Conservation (phyloP, 1,140 invertebrate genomes). For the Glomeris maerens region DNA sequence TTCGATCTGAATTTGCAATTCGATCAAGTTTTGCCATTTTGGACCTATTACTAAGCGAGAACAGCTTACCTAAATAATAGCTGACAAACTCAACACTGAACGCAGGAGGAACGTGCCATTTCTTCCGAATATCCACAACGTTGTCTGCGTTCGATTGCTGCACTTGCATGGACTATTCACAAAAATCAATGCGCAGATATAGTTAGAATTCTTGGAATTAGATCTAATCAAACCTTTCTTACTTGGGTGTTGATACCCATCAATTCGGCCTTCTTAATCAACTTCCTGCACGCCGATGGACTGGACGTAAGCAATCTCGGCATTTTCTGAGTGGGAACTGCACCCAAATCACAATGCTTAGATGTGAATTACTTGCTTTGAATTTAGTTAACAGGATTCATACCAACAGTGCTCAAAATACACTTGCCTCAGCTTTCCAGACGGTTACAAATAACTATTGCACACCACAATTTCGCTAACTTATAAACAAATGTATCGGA, state of each 20-base stretch:
- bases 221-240: slow-evolving; percentile 5
- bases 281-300: slow-evolving; percentile 67
- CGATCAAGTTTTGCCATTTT: slow-evolving; percentile 9
- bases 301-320: slow-evolving; percentile 75
- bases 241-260: slow-evolving; percentile 56
- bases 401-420: no score
- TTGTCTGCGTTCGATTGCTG: slow-evolving; percentile 63
- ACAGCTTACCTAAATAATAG: slow-evolving; percentile 51
- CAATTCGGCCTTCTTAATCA: slow-evolving; percentile 71
- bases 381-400: no score
- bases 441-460: no score
- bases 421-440: no score
- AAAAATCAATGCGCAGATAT: background rate
- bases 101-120: slow-evolving; percentile 84
- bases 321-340: slow-evolving; percentile 87
- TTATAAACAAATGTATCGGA: no score
- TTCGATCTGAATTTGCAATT: slow-evolving; percentile 26
- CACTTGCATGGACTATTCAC: slow-evolving; percentile 45
- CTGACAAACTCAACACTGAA: slow-evolving; percentile 86
- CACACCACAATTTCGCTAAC: no score
- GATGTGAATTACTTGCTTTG: no score
- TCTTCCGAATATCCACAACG: slow-evolving; percentile 68
- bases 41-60: slow-evolving; percentile 9
- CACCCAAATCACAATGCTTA: slow-evolving; percentile 8
- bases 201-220: no score